Conservation (phyloP, 1,140 invertebrate genomes). For the Meloidogyne chitwoodi region DNA sequence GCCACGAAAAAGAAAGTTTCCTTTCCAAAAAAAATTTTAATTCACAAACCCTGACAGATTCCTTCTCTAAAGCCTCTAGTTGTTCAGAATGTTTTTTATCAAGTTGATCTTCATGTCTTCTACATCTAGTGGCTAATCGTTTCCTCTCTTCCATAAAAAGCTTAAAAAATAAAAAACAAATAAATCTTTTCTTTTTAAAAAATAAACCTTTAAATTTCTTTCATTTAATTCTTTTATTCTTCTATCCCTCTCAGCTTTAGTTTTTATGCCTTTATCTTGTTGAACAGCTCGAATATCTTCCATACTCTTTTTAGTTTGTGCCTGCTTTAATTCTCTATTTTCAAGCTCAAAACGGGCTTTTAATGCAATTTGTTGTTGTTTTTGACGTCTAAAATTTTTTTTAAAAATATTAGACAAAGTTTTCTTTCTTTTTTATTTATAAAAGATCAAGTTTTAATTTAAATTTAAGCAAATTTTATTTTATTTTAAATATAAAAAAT, state of each 20-base stretch:
- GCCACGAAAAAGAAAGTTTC: too few relatives aligned
- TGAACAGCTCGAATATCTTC: conserved; percentile 76
- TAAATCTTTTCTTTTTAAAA: neutral
- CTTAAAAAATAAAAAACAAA: neutral
- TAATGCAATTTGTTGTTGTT: conserved; percentile 80
- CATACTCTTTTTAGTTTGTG: conserved; percentile 90
- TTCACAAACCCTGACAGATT: conserved; percentile 79
- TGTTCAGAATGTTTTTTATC: conserved; percentile 87
- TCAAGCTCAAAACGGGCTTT: conserved; percentile 84
- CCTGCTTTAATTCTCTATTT: conserved; percentile 88
- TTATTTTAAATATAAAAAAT: too few relatives aligned
- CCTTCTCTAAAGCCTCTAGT: conserved; percentile 79
- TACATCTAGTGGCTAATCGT: conserved; percentile 62
- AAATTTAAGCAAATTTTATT: too few relatives aligned
- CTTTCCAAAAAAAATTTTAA: too few relatives aligned
- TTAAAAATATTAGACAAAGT: neutral
- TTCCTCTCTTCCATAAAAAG: conserved; percentile 96
- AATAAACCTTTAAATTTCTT: conserved; percentile 80
- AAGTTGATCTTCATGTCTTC: conserved; percentile 85
- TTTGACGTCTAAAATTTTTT: conserved; percentile 74
- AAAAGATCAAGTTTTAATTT: too few relatives aligned
- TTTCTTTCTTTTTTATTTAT: too few relatives aligned
- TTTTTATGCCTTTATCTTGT: conserved; percentile 64
- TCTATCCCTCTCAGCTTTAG: conserved; percentile 89
- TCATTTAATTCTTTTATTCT: conserved; percentile 85